Evolutionary conservation across 2,113 vertebrate species (phyloP).

Genomic region (Indicator indicator): DNA sequence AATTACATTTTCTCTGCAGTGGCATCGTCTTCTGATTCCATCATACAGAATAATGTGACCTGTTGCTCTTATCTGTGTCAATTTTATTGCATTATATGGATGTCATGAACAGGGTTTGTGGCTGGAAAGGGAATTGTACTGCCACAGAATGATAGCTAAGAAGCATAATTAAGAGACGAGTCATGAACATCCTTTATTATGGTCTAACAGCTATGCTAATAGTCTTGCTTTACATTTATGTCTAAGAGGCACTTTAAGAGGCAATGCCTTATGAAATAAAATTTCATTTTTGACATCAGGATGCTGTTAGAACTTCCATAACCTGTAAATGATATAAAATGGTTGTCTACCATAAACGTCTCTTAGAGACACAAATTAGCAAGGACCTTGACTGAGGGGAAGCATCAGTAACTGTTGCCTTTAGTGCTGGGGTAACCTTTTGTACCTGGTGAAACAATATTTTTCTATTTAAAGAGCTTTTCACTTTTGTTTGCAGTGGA

Average conservation of each 20-base stretch:
- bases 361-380: background rate
- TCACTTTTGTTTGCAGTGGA: background rate
- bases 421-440: background rate
- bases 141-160: background rate
- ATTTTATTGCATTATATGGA: background rate
- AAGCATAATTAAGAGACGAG: conserved; percentile 1
- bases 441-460: background rate
- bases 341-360: background rate
- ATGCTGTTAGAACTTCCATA: background rate
- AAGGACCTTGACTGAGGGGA: background rate
- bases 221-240: background rate
- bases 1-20: background rate
- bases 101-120: background rate
- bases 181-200: background rate
- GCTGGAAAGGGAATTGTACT: conserved; percentile 22
- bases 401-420: background rate
- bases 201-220: conserved; percentile 4
- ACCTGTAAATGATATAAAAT: background rate
- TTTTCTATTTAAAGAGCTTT: background rate
- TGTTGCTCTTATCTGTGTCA: background rate
- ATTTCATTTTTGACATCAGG: background rate
- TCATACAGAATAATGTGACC: background rate
- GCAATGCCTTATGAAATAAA: background rate
- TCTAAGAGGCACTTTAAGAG: background rate
- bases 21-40: background rate